phyloP scores from a whole-genome alignment of 2,113 vertebrate genomes.

The Podarcis cretensis region DNA sequence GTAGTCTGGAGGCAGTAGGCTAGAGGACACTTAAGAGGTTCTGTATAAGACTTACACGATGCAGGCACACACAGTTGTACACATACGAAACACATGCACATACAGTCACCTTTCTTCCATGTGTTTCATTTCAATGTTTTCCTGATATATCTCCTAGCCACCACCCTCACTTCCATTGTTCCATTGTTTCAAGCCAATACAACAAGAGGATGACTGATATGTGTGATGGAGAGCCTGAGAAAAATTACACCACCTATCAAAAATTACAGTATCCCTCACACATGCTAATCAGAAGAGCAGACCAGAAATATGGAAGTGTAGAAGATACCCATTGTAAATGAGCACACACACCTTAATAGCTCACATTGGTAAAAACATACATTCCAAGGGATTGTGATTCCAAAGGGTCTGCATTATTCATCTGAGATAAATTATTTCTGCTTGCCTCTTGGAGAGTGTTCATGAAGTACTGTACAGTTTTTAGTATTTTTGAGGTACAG shows the following conservation, averaged over 20 bases:
- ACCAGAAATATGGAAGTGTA: background rate
- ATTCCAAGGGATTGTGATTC: background rate
- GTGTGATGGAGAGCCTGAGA: background rate
- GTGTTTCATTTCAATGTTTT: no score
- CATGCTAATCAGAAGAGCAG: background rate
- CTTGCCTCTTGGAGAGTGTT: conserved; percentile 30
- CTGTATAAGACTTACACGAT: no score
- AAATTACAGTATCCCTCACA: background rate
- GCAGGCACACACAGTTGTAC: no score
- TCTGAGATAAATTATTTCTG: conserved; percentile 28
- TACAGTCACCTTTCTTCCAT: no score
- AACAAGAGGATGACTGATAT: background rate
- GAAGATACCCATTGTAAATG: background rate
- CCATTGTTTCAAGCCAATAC: no score
- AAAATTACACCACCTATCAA: background rate
- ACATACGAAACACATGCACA: no score
- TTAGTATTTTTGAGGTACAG: conserved; percentile 11
- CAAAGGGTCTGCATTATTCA: conserved; percentile 42
- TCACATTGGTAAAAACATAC: conserved; percentile 1
- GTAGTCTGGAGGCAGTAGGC: no score
- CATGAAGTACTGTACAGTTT: conserved; percentile 33
- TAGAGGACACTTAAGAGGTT: no score
- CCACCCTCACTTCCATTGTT: no score
- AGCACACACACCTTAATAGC: background rate
- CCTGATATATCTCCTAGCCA: no score